Evolutionary conservation across 2,797 vertebrate species (phyloP), one percentile per base, ranked within the genome.

Genomic region (Argya squamiceps): DNA sequence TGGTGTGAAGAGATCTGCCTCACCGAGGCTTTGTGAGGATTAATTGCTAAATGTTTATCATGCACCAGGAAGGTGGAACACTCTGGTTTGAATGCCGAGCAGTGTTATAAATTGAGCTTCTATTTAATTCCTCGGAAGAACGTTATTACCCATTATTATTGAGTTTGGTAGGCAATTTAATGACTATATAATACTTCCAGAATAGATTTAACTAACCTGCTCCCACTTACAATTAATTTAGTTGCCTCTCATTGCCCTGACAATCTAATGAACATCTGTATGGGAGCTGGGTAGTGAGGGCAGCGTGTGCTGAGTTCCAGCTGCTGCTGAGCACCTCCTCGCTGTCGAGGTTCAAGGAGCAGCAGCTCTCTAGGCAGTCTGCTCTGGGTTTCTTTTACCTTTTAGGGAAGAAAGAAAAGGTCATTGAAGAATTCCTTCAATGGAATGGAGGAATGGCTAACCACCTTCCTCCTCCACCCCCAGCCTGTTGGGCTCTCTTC

Each of bases 11-110:
- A 95, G 89, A 93, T 90, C 79, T 92, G 93, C 79, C 59, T 93
- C 65, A 52, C 65, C 0, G 1, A 89, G 79, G 73, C 83, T 89
- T 88, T 92, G 83, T 92, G 88, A 94, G 88, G 67, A 91, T 89
- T 95, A 96, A 97, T 96, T 95, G 87, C 59, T 43, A 82, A 92
- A 88, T 88, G 94, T 96, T 97, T 92, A 75, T 93, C 94, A 37
- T 88, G 85, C 73, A 62, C 34, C 41, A n/a, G 74, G 60, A 93
- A 91, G 84, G 91, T 88, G 76, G 65, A 92, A 86, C 50, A 16
- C 74, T 34, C 83, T 15, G 19, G 58, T 85, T 91, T 92, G 89
- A 96, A 94, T 78, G 76, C 55, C 0, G 0, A 92, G 76, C 74
- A 55, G 83, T 41, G 10, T 69, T 84, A 53, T 77, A 90, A 95